phyloP scores from a whole-genome alignment of 2,113 vertebrate genomes.

The Pyxicephalus adspersus region DNA sequence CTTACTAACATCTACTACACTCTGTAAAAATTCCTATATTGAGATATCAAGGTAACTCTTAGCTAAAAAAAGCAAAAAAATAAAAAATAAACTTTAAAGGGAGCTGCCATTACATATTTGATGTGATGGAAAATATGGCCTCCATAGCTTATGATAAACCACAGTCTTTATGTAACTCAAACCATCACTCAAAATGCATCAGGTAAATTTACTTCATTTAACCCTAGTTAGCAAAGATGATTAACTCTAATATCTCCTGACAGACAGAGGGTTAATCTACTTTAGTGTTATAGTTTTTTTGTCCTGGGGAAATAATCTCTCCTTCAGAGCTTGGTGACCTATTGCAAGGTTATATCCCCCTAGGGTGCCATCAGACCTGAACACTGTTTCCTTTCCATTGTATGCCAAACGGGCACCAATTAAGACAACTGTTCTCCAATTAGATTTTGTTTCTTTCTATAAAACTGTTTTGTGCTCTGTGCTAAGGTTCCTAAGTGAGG shows the following conservation, averaged over 20 bases:
- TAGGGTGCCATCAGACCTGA: constrained; percentile 87
- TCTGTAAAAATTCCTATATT: too few relatives aligned
- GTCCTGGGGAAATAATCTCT: constrained; percentile 91
- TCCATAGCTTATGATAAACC: too few relatives aligned
- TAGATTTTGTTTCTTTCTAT: constrained; percentile 79
- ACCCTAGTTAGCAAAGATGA: constrained; percentile 72
- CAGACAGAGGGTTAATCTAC: constrained; percentile 80
- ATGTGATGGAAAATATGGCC: too few relatives aligned
- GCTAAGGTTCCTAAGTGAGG: constrained; percentile 77
- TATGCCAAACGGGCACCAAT: constrained; percentile 97
- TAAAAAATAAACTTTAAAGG: too few relatives aligned
- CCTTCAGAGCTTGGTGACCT: constrained; percentile 83
- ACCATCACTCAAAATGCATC: constrained; percentile 68
- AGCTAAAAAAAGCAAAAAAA: too few relatives aligned
- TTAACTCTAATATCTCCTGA: constrained; percentile 79
- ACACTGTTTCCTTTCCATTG: constrained; percentile 88
- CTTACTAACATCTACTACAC: too few relatives aligned
- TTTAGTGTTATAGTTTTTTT: constrained; percentile 82
- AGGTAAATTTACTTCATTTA: constrained; percentile 72
- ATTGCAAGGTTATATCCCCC: constrained; percentile 93
- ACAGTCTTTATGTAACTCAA: constrained; percentile 32
- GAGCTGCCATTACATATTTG: too few relatives aligned
- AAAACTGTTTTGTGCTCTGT: constrained; percentile 85
- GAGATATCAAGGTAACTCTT: too few relatives aligned
- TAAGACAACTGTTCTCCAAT: constrained; percentile 98